Evolutionary conservation across 2,888 invertebrate species (phyloP), one percentile per base, ranked within the genome.

Genomic region (Cryptus armator): DNA sequence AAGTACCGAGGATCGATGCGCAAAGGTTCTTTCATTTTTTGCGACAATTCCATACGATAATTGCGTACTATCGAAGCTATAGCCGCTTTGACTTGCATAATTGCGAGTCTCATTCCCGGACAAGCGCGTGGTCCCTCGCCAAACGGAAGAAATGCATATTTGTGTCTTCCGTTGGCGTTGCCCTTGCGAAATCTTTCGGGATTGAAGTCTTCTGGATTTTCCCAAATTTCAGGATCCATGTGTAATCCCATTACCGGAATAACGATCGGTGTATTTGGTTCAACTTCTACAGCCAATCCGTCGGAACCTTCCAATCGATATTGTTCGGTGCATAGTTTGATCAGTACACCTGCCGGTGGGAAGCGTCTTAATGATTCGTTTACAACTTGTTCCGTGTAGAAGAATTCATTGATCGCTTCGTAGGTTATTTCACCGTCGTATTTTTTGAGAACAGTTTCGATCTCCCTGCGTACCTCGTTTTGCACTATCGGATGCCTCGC

Each of bases 381-480:
- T 16, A 94, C 86, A 3, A 94, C 94, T 92, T 94, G 94, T 83
- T 95, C 94, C 84, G 95, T 88, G 88, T 95, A 95, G 16, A 91
- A 90, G 94, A 95, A 93, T 64, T 89, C 88, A 12, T 68, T 71
- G 14, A 95, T 85, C 2, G 94, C 94, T 92, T 95, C 94, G 83
- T 94, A 94, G 14, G 93, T 94, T 2, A 95, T 62, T 51, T 90
- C 91, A 0, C 93, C 94, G 10, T 86, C 81, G 76, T 92, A 78
- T 66, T 92, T 91, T 9, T 89, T 86, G 19, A 94, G 85, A 6
- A 91, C 87, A 7, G 88, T 86, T 1, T 90, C 86, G 53, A 95
- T 93, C 91, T 95, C 95, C 24, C 92, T 86, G 16, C 94, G 91
- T 12, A 94, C 86, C 86, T 91, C 94, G 1, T 93, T 90, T 85